Evolutionary conservation across 2,113 vertebrate genomes (phyloP).

Genomic region (Prinia subflava): DNA sequence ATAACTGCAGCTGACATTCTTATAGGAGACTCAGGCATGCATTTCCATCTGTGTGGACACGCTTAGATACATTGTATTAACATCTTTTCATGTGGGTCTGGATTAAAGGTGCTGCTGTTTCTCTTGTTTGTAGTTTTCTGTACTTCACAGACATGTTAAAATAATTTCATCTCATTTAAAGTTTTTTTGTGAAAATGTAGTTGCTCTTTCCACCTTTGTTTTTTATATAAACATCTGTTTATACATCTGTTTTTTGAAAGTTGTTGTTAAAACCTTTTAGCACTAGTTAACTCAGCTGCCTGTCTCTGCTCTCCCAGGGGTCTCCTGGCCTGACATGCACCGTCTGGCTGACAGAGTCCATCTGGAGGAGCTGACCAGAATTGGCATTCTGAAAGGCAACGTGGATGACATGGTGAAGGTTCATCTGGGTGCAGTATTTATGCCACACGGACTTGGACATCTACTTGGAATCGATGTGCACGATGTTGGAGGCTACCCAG

Average conservation of each 20-base stretch:
- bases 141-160: background rate
- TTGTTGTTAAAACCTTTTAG: background rate
- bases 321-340: slow-evolving; percentile 94
- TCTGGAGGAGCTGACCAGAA: slow-evolving; percentile 87
- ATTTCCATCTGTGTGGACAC: background rate
- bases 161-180: background rate
- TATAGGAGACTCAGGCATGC: background rate
- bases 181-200: background rate
- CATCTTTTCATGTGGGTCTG: background rate
- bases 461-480: slow-evolving; percentile 96
- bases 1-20: background rate
- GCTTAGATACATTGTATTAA: background rate
- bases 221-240: background rate
- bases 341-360: slow-evolving; percentile 88
- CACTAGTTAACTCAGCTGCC: slow-evolving; percentile 28
- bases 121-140: background rate
- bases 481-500: slow-evolving; percentile 94
- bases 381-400: slow-evolving; percentile 82
- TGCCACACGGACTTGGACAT: slow-evolving; percentile 96
- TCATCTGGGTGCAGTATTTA: slow-evolving; percentile 90
- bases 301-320: slow-evolving; percentile 72
- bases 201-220: background rate
- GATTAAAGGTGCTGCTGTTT: background rate
- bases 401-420: slow-evolving; percentile 91
- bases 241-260: background rate